Evolutionary conservation across 2,113 vertebrate species (phyloP).

Genomic region (Ondatra zibethicus): DNA sequence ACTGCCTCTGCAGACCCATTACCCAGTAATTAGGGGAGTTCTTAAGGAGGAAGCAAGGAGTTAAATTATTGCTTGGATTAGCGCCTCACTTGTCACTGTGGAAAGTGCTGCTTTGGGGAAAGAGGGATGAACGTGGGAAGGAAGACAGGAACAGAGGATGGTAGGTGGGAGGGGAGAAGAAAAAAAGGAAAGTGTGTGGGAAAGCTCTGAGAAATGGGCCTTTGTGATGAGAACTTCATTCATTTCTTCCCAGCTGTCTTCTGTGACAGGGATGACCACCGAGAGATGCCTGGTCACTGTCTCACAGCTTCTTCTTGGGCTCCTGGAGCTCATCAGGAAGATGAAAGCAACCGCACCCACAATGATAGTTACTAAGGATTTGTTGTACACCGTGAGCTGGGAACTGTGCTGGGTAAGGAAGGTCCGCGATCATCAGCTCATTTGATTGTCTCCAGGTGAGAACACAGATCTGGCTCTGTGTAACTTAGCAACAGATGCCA

Average conservation of each 20-base stretch:
- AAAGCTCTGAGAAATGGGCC: background rate
- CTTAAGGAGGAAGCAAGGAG: conserved; percentile 95
- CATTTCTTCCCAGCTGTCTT: background rate
- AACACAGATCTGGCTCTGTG: background rate
- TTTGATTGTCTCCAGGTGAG: background rate
- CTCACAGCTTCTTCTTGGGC: background rate
- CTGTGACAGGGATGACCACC: background rate
- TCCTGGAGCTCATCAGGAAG: background rate
- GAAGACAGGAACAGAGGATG: conserved; percentile 60
- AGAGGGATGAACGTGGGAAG: conserved; percentile 45
- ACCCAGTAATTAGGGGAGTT: conserved; percentile 97
- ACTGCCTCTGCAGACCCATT: conserved; percentile 92
- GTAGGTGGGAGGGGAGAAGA: conserved; percentile 32
- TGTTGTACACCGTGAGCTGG: background rate
- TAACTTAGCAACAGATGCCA: background rate
- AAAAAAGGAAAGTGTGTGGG: conserved; percentile 9
- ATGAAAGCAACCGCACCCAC: background rate
- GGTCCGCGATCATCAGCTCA: background rate
- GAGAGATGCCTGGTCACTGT: background rate
- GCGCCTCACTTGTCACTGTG: conserved; percentile 93
- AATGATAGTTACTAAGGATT: background rate
- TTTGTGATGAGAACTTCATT: background rate
- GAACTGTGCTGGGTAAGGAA: background rate
- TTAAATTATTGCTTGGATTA: conserved; percentile 97
- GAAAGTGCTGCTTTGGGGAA: conserved; percentile 84